Evolutionary conservation across 2,888 invertebrate genomes (phyloP).

Genomic region (Lydus trimaculatus): DNA sequence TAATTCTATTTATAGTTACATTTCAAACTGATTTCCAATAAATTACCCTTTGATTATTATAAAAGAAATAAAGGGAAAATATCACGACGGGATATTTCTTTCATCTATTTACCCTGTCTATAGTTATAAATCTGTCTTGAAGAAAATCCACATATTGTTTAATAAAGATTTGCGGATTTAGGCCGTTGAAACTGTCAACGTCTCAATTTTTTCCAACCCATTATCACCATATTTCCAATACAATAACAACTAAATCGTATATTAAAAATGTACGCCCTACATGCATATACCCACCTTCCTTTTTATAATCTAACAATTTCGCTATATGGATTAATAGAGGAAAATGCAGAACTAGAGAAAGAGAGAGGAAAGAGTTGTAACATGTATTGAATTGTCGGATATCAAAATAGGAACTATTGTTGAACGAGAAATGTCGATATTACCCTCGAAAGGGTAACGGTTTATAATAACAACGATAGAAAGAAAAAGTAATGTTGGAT

Average conservation of each 20-base stretch:
- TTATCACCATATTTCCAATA: constrained; percentile 57
- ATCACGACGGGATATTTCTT: not conserved
- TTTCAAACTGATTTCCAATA: not conserved
- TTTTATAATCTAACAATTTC: not conserved
- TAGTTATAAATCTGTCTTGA: constrained; percentile 8
- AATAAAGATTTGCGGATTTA: not conserved
- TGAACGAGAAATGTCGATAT: constrained; percentile 1
- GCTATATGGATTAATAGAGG: not conserved
- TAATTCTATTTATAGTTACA: too few species aligned
- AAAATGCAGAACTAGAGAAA: not conserved
- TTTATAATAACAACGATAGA: not conserved
- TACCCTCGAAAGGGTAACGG: constrained; percentile 4
- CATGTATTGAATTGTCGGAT: constrained; percentile 4
- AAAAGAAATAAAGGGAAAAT: not conserved
- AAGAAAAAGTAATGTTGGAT: constrained; percentile 2
- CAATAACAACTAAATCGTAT: constrained; percentile 53
- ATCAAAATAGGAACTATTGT: constrained; percentile 4
- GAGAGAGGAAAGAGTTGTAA: not conserved
- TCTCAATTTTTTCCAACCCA: constrained; percentile 54
- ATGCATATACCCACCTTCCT: constrained; percentile 29
- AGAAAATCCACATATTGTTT: not conserved
- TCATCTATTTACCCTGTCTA: not conserved
- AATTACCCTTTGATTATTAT: not conserved
- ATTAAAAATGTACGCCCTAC: constrained; percentile 58
- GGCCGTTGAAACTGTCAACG: constrained; percentile 38